A percentile compares a stretch with the other conserved stretches of the same genome.
phyloP scores from a whole-genome alignment of 2,888 invertebrate genomes.

The Nasonovia ribisnigri region DNA sequence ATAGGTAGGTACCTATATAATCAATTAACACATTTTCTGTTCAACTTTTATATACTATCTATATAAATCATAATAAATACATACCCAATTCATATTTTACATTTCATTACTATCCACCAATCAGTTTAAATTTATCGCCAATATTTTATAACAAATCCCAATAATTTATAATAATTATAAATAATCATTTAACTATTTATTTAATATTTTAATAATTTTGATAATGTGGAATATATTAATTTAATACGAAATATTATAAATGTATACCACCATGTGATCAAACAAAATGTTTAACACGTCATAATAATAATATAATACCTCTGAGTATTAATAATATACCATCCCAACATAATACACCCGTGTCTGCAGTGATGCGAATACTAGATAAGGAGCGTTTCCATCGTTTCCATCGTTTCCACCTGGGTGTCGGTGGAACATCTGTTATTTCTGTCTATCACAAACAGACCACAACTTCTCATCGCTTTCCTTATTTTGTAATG shows the following conservation, averaged over 20 bases:
- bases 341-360: background rate
- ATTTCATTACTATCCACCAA: background rate
- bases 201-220: background rate
- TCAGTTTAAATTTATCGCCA: background rate
- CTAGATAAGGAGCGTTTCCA: background rate
- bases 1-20: too few relatives aligned
- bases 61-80: background rate
- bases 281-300: background rate
- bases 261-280: background rate
- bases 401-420: background rate
- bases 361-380: background rate
- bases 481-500: background rate
- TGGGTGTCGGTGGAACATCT: background rate
- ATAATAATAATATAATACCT: background rate
- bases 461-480: background rate
- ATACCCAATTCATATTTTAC: too few relatives aligned
- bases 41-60: background rate
- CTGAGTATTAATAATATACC: background rate
- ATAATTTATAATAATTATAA: background rate
- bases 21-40: background rate
- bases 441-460: background rate
- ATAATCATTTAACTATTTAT: background rate
- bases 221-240: background rate
- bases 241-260: too few relatives aligned
- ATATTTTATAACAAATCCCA: background rate